Base-by-base conservation (phyloP, 2,113 vertebrate genomes). In the Heliornis fulica region DNA sequence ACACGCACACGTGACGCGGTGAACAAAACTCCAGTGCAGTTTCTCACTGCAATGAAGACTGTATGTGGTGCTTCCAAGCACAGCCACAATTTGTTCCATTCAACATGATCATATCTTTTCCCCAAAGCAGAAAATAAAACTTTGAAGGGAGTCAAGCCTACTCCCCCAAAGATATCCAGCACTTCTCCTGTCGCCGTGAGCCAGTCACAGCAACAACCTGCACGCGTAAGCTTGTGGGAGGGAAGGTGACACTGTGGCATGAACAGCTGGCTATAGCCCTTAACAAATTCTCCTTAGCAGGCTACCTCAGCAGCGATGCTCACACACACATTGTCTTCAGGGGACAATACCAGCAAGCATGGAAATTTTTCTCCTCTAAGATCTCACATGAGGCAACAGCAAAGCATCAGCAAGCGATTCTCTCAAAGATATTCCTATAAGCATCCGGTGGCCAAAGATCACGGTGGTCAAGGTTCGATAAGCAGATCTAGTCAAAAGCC, bases 1-100 rank as follows among this genome's bases (percentile, higher is more conserved):
- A 51, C 1, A 3, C n/a, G 64, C 59, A 59, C 15, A 34, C 2
- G 1, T 0, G 48, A 5, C 10, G 8, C 66, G 36, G 26, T 0
- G 0, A 70, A 66, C 46, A 85, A 85, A 94, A 72, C 25, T 41
- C 40, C 20, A 26, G 5, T 16, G 9, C 1, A 51, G 8, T 9
- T 80, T 85, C 83, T 54, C 50, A 80, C 34, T 74, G 29, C 63
- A 87, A 85, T 75, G 21, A 89, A 6, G 48, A 50, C 26, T 2
- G 3, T 15, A 7, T 29, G 4, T 8, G 74, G 25, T 17, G 32
- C 13, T 91, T 87, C 50, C 54, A 74, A 17, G 2, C 6, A 38
- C 38, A 69, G 43, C 1, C 13, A 51, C 11, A 15, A 43, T 68
- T 68, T 23, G 7, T 32, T 57, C 20, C 34, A 20, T 46, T 84